Base-by-base conservation (phyloP, 2,888 invertebrate species). In the Caenorhabditis sp. region DNA sequence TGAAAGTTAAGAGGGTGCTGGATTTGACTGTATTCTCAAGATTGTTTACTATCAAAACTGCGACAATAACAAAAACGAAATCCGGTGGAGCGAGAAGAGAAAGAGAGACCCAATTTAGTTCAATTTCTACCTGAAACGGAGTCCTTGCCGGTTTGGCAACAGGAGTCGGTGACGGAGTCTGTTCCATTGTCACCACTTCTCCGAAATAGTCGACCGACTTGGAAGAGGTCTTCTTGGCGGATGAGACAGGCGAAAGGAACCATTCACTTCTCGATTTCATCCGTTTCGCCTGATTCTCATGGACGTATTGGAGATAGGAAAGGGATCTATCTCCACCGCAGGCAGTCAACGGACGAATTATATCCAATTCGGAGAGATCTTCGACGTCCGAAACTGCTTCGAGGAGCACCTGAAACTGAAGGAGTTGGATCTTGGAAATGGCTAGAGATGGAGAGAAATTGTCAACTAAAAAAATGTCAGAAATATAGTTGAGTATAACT, bases 191-290 rank as follows among this genome's bases (percentile, higher is more conserved):
- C 6, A 68, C n/a, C n/a, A n/a, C 72, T 4, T 61, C 18, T 44
- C 68, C 65, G 55, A 77, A 80, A 15, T 79, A 85, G 65, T 88
- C 89, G 20, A 84, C 83, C 8, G 89, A 89, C 62, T 84, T 88
- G 9, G 88, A 87, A 11, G 74, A 74, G 5, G 85, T 80, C 51
- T 80, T 84, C 47, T 82, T 83, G 35, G 72, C 55, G 13, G 83
- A 80, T 26, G 82, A 64, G 9, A 78, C 65, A 6, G 88, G 86
- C 13, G 87, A 85, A 2, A 88, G 72, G 58, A 87, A 87, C 98
- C 98, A 98, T 94, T 98, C 97, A 80, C 97, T 97, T 89, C 98
- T 95, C 87, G 97, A 97, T 92, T 96, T 95, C 96, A 98, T 97
- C 89, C 98, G 94, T 92, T 96, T 96, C 86, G 97, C 95, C 94